Conservation (phyloP, 2,113 vertebrate species). For the Thamnophis sirtalis region DNA sequence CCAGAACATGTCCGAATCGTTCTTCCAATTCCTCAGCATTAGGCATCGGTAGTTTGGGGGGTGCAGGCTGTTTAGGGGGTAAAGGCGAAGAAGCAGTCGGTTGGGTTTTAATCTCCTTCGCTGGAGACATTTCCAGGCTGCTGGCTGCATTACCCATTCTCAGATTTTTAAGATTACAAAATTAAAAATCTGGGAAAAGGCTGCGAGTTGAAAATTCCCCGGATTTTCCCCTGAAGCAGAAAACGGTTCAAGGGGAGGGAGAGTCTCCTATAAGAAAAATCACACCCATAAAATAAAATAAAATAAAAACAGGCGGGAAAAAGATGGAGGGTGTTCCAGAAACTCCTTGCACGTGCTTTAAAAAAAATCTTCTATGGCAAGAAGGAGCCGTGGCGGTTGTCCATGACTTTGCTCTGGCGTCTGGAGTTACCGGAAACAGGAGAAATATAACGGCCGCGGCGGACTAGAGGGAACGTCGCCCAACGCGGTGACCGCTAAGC, state of each 20-base stretch:
- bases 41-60: constrained; percentile 25
- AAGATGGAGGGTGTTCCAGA: background rate
- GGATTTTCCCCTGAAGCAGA: background rate
- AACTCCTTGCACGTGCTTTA: background rate
- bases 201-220: background rate
- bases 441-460: too few species aligned
- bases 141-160: constrained; percentile 23
- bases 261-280: background rate
- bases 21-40: constrained; percentile 9
- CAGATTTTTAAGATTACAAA: too few species aligned
- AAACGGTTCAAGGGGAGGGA: background rate
- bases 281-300: background rate
- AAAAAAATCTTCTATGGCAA: background rate
- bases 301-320: background rate
- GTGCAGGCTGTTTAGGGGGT: constrained; percentile 8
- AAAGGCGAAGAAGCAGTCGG: background rate
- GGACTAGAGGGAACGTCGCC: background rate
- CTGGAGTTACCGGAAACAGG: background rate
- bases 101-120: constrained; percentile 7
- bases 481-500: background rate
- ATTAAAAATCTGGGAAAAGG: background rate
- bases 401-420: background rate
- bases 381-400: too few species aligned
- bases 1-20: constrained; percentile 12
- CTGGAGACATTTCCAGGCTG: constrained; percentile 18